A percentile compares a stretch with the other conserved stretches of the same genome.
phyloP scores from a whole-genome alignment of 64 coral and sea anemone species.

The Platygyra sinensis region DNA sequence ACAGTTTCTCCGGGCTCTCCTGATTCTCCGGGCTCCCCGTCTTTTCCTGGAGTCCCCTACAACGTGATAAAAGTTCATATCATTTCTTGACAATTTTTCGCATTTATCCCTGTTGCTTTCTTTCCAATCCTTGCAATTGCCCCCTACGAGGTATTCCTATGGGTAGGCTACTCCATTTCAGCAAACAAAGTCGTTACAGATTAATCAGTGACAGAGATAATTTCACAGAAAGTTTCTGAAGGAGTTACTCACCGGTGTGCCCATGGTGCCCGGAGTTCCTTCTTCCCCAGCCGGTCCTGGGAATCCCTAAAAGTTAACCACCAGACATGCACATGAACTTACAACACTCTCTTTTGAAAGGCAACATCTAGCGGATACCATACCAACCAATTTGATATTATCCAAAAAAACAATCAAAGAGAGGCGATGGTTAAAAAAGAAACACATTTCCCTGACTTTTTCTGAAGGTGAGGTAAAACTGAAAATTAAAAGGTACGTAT shows the following conservation, averaged over 20 bases:
- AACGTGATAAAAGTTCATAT: neutral
- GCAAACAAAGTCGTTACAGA: no score
- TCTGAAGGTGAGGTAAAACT: no score
- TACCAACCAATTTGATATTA: no score
- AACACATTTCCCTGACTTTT: no score
- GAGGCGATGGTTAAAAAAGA: no score
- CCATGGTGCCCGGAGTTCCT: neutral
- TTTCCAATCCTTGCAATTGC: neutral
- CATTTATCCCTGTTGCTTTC: neutral
- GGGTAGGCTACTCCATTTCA: neutral
- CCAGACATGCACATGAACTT: neutral
- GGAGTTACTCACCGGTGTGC: neutral
- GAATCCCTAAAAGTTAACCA: constrained; percentile 4
- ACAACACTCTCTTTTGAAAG: no score
- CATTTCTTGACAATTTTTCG: no score
- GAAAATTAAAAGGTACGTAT: no score
- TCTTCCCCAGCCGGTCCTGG: constrained; percentile 8
- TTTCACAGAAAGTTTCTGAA: no score
- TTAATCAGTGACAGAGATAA: no score
- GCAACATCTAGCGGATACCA: no score
- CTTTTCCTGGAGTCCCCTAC: neutral
- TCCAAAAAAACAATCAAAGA: no score
- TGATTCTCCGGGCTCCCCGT: constrained; percentile 8
- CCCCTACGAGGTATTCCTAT: neutral
- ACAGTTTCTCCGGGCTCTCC: constrained; percentile 20